Conservation (phyloP, 2,888 invertebrate genomes). For the Drosophila sordidula region DNA sequence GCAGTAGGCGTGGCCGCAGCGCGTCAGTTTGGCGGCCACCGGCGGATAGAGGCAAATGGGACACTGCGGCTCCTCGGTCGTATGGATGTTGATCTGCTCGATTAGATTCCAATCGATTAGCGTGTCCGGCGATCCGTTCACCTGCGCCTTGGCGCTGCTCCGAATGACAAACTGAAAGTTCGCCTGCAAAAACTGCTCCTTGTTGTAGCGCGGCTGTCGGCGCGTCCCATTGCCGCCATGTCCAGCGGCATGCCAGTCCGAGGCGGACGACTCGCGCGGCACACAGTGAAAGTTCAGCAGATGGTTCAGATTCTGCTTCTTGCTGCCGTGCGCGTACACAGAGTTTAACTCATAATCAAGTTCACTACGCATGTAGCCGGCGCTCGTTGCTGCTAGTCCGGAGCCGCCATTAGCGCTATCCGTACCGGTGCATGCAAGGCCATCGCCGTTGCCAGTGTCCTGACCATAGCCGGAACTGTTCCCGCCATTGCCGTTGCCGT, state of each 20-base stretch:
- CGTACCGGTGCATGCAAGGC: conserved; percentile 68
- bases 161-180: conserved; percentile 98
- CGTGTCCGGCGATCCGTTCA: conserved; percentile 92
- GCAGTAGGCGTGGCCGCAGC: conserved; percentile 98
- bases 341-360: conserved; percentile 90
- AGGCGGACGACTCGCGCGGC: conserved; percentile 86
- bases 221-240: conserved; percentile 35
- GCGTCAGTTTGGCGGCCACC: conserved; percentile 94
- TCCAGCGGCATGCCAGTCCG: conserved; percentile 64
- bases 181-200: conserved; percentile 97
- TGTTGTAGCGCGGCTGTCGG: conserved; percentile 91
- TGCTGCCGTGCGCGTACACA: conserved; percentile 92
- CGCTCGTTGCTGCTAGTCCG: conserved; percentile 80
- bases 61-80: conserved; percentile 90
- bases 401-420: conserved; percentile 80
- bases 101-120: conserved; percentile 96
- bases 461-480: conserved; percentile 58
- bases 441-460: conserved; percentile 54
- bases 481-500: conserved; percentile 50
- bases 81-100: conserved; percentile 93
- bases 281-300: conserved; percentile 96
- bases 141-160: conserved; percentile 90
- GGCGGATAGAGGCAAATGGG: conserved; percentile 97
- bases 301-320: conserved; percentile 96
- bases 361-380: conserved; percentile 68